Evolutionary conservation across 1,140 invertebrate genomes (phyloP), one percentile per base, ranked within the genome.

Genomic region (Conopomorpha cramerella): DNA sequence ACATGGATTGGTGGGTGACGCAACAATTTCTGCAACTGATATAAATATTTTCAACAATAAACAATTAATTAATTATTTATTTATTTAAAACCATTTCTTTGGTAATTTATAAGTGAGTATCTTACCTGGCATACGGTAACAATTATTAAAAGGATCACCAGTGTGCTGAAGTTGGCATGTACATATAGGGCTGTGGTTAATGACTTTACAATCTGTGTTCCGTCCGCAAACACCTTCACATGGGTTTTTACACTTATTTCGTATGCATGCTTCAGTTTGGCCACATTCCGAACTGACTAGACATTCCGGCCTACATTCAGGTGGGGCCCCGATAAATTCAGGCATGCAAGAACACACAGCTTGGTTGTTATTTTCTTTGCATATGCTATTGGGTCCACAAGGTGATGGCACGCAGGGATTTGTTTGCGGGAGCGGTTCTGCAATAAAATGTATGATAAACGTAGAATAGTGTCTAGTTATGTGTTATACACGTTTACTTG

Each of bases 401-500:
- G 89, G 89, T 12, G 86, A 89, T 27, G 89, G 88, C 36, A 79
- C 70, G 56, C 90, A 92, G 2, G 87, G 88, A 55, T 89, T 79
- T 39, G 30, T 57, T 16, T 55, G 59, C 11, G 46, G 39, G 26
- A 43, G n/a, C n/a, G n/a, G n/a, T n/a, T n/a, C n/a, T n/a, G n/a
- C n/a, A n/a, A n/a, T n/a, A n/a, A n/a, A n/a, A n/a, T n/a, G 4
- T 29, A 29, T 29, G 10, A 7, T 7, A 4, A 7, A 6, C 6
- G 4, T 11, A 29, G 11, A 7, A 29, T 29, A 7, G 10, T 29
- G 10, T 11, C 4, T 13, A 29, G 28, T 13, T 4, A 29, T 10
- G 13, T 11, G 3, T 29, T 4, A 6, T 29, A 11, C 11, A 11
- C 4, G 31, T 25, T 34, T 13, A 23, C 26, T 8, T 11, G 14